These are phyloP conservation scores for Cantharis rufa DNA, from an alignment of 2,888 invertebrate genomes.

Conservation along the genomic window DNA sequence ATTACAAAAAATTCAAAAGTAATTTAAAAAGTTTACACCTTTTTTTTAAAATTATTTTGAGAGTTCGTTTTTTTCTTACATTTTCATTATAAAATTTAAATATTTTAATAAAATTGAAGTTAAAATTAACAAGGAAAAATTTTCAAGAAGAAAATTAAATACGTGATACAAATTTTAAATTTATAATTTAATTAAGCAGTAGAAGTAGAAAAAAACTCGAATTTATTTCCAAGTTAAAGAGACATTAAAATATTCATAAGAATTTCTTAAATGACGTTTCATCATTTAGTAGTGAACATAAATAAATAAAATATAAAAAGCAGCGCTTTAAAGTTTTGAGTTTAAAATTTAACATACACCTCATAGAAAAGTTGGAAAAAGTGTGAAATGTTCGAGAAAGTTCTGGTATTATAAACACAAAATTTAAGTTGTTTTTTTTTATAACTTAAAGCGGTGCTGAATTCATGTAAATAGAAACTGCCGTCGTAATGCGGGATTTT, in stretches of 20 bases:
- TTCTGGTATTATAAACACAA: not conserved
- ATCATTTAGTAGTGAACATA: not conserved
- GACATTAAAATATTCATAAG: not conserved
- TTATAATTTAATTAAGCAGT: not conserved
- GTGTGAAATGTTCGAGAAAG: not conserved
- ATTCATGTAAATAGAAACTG: not conserved
- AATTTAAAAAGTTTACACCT: not conserved
- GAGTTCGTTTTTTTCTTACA: no score
- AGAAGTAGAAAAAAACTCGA: not conserved
- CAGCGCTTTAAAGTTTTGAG: not conserved
- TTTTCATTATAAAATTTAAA: not conserved
- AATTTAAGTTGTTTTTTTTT: not conserved
- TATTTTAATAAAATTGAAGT: not conserved
- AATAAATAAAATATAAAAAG: not conserved
- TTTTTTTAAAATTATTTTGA: no score
- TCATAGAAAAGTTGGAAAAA: not conserved
- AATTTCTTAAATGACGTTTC: not conserved
- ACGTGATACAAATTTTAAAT: not conserved
- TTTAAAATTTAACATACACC: not conserved
- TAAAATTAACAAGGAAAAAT: not conserved
- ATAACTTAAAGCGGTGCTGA: not conserved
- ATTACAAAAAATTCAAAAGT: no score
- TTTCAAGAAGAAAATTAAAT: not conserved
- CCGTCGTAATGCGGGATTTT: not conserved
- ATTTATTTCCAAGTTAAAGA: not conserved